Evolutionary conservation across 92 coral and sea anemone species (phyloP), one percentile per base, ranked within the genome.

Genomic region (Porites lobata): DNA sequence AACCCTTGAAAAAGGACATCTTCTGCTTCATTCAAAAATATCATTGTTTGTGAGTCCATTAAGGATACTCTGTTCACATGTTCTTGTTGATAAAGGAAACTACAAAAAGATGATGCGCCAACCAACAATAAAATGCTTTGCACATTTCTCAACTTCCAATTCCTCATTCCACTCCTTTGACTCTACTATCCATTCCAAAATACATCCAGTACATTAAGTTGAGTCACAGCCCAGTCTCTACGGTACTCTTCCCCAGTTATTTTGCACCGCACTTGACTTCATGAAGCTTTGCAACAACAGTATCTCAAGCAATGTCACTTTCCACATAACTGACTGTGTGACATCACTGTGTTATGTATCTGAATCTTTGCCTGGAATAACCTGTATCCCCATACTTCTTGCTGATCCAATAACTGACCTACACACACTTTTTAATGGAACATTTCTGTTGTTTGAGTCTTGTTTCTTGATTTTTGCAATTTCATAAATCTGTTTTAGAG

Each of bases 351-450:
- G 57, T 71, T 54, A 82, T n/a, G 67, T 82, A 50, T 92, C 91
- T 0, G 56, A 70, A 80, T 94, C 94, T 24, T 81, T 82, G 65
- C 94, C 98, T 38, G 93, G 88, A 52, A 95, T 80, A 69, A 98
- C 81, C 53, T 95, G 86, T 59, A 98, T 95, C 21, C 99, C 99
- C 89, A 98, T 91, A 77, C 99, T 96, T 57, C 94, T 88, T 5
- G 99, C 93, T n/a, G 99, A 98, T 20, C 98, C 99, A 65, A 98
- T 94, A 66, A 98, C 50, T 4, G 98, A 85, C 78, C 86, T 94
- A 85, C 99, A 98, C 15, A 98, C 95, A 84, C 94, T 96, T 61
- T 88, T 94, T 43, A 96, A 24, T 43, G 99, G 94, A 26, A 94
- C 98, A 91, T 98, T 98, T 80, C 79, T 91, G 83, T 92, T 92